Evolutionary conservation across 1,140 invertebrate species (phyloP), one percentile per base, ranked within the genome.

Genomic region (Heliconius hermathena): DNA sequence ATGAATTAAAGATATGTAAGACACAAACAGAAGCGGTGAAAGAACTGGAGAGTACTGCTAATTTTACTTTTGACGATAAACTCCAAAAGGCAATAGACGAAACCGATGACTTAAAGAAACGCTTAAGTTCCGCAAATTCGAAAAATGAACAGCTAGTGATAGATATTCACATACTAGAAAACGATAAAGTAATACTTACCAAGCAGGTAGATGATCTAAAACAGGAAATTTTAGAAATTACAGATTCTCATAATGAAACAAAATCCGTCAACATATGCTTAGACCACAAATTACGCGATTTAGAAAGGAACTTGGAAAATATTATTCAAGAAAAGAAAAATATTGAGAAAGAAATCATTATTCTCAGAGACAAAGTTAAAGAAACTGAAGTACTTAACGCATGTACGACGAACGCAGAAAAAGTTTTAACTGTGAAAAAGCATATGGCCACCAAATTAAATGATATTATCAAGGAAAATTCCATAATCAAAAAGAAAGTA

Each of bases 91-190:
- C 83, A 8, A 76, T 84, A 46, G 88, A 90, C 79, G 92, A 94
- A 87, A 87, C 93, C 8, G 91, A 95, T 82, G 89, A 93, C 26
- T 83, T 94, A 9, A 93, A 92, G 82, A 92, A 88, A 79, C 88
- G 87, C 18, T 78, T 95, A 46, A 85, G 83, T 73, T 78, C 84
- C 11, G 75, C 90, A n/a, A 89, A 87, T 78, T 83, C 91, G 46
- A 93, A 94, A 85, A 94, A 90, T 79, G 95, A 95, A 81, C 90
- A 95, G 82, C 79, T 91, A 3, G 88, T 88, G 66, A 95, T 95
- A 78, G 93, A 95, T 83, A 84, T 92, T 41, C 91, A 90, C 79
- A 94, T 95, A 46, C 77, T 92, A 33, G 93, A 95, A 88, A 95
- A 95, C 85, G 94, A 95, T 83, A 95, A 95, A 87, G 89, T 94